Conservation (phyloP, 2,113 vertebrate species). For the Gasterosteus nipponicus region DNA sequence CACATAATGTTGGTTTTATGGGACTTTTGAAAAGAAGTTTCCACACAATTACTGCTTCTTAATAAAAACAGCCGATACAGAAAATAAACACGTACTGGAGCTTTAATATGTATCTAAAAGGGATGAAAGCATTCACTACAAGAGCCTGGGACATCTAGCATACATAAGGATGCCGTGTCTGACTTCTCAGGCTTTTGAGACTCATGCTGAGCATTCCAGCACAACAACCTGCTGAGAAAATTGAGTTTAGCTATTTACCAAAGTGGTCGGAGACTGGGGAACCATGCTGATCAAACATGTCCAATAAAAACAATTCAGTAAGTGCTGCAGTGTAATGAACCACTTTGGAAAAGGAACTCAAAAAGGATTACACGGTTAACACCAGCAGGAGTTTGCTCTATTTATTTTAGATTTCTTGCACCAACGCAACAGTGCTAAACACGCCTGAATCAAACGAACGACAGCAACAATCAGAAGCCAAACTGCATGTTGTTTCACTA, state of each 20-base stretch:
- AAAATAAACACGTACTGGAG: slow-evolving; percentile 2
- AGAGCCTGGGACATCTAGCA: slow-evolving; percentile 31
- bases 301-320: slow-evolving; percentile 51
- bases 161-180: slow-evolving; percentile 25
- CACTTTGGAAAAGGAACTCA: slow-evolving; percentile 15
- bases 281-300: slow-evolving; percentile 53
- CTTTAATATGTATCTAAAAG: slow-evolving; percentile 13
- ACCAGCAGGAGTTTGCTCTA: not conserved
- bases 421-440: not conserved
- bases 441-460: slow-evolving; percentile 16
- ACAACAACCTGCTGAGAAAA: slow-evolving; percentile 69
- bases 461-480: slow-evolving; percentile 15
- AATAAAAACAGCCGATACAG: not conserved
- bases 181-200: slow-evolving; percentile 51
- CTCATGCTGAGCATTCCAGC: slow-evolving; percentile 53
- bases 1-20: not conserved
- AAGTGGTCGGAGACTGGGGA: slow-evolving; percentile 35
- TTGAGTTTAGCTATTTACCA: slow-evolving; percentile 62
- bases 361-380: slow-evolving; percentile 25
- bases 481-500: slow-evolving; percentile 16
- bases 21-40: slow-evolving; percentile 4
- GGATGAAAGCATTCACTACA: slow-evolving; percentile 1
- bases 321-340: slow-evolving; percentile 29
- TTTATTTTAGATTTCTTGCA: slow-evolving; percentile 1
- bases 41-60: not conserved